Percentiles rank a stretch among this genome's conserved stretches.
Evolutionary conservation across 1,140 invertebrate genomes (phyloP).

Genomic region (Drosophila varians): DNA sequence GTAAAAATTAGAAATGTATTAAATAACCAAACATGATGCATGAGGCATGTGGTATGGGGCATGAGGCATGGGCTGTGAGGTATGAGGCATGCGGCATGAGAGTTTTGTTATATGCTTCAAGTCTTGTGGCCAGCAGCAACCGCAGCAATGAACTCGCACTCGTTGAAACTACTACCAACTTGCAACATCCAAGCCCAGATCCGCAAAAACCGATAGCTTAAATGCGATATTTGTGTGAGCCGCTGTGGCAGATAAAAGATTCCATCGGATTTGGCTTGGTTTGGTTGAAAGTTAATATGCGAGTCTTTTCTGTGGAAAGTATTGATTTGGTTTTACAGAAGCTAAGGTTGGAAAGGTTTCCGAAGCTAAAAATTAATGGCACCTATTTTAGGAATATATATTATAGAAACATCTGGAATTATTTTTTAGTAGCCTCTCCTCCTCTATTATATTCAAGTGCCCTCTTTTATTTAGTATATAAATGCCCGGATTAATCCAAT

Average conservation of each 20-base stretch:
- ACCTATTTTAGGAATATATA: too few relatives aligned
- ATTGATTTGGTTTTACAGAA: neutral
- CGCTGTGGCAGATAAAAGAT: conserved; percentile 15
- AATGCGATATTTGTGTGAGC: conserved; percentile 65
- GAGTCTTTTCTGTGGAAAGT: neutral
- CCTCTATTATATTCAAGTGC: too few relatives aligned
- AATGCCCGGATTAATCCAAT: too few relatives aligned
- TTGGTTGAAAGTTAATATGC: conserved; percentile 9
- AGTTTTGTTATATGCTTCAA: conserved; percentile 5
- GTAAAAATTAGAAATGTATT: conserved; percentile 52
- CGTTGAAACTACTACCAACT: conserved; percentile 16
- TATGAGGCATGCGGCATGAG: conserved; percentile 36
- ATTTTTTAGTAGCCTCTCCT: too few relatives aligned
- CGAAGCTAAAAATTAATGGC: too few relatives aligned
- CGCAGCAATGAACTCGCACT: conserved; percentile 12
- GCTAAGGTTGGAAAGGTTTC: too few relatives aligned
- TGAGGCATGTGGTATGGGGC: conserved; percentile 9
- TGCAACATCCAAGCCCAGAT: conserved; percentile 16
- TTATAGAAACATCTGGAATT: too few relatives aligned
- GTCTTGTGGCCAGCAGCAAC: conserved; percentile 44
- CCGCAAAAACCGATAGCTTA: conserved; percentile 25
- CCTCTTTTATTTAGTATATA: too few relatives aligned
- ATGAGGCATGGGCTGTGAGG: conserved; percentile 44
- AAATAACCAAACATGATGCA: conserved; percentile 68
- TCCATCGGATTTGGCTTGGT: conserved; percentile 14